These are phyloP conservation scores for Trachemys scripta DNA, from an alignment of 2,113 vertebrate genomes.

Conservation along the genomic window DNA sequence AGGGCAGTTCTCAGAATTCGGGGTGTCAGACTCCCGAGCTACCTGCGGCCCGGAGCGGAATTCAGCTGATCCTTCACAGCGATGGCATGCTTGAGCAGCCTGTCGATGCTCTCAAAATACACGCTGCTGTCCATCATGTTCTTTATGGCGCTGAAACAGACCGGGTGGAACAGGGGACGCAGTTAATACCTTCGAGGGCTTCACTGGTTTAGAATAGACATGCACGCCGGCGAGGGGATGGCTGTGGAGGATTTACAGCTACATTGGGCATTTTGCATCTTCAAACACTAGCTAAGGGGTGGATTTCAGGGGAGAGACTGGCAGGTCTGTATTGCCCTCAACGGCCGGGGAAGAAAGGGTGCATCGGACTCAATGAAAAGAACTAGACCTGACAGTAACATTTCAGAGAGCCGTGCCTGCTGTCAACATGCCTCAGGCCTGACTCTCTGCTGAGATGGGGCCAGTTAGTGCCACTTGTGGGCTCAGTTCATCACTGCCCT, in stretches of 20 bases:
- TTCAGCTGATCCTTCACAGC: constrained; percentile 89
- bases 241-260: neutral
- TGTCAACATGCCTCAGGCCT: neutral
- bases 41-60: constrained; percentile 89
- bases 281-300: accelerated
- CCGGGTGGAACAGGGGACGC: accelerated
- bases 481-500: neutral
- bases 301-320: neutral
- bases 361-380: neutral
- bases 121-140: constrained; percentile 92
- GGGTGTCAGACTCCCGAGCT: neutral
- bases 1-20: neutral
- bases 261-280: accelerated
- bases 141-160: constrained; percentile 88
- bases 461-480: neutral
- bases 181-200: neutral
- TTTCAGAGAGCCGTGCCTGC: neutral
- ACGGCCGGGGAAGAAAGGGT: neutral
- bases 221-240: accelerated
- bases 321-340: accelerated
- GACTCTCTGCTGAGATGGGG: neutral
- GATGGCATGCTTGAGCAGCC: constrained; percentile 88
- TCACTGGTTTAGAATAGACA: accelerated
- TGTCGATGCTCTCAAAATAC: constrained; percentile 94
- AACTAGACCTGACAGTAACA: neutral